Percentiles rank a stretch among this genome's conserved stretches.
phyloP scores from a whole-genome alignment of 2,113 vertebrate species.

The Urocitellus parryii region DNA sequence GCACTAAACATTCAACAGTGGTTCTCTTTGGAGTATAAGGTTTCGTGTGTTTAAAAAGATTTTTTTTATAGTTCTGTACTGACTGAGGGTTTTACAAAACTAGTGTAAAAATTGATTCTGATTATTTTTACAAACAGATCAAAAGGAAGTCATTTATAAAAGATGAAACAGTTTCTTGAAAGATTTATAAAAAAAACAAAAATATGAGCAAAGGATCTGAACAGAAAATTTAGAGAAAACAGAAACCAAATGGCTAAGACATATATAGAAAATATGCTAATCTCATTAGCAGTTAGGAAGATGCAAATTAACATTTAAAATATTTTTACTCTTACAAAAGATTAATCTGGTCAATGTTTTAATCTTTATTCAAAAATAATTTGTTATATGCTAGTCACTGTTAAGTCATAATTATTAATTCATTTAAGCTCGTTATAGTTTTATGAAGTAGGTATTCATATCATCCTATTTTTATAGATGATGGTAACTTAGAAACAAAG shows the following conservation, averaged over 20 bases:
- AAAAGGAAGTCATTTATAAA: background rate
- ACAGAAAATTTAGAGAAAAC: background rate
- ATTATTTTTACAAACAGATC: background rate
- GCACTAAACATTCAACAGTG: background rate
- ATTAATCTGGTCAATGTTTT: constrained; percentile 12
- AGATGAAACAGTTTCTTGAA: constrained; percentile 25
- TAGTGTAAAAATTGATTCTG: background rate
- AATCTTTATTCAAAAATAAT: background rate
- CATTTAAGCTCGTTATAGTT: background rate
- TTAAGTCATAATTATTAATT: constrained; percentile 10
- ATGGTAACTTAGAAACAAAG: background rate
- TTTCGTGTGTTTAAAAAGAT: constrained; percentile 1
- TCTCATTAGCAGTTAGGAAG: background rate
- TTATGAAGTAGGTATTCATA: background rate
- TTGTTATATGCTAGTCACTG: background rate
- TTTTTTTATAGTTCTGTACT: constrained; percentile 28
- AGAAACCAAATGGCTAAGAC: background rate
- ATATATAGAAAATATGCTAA: background rate
- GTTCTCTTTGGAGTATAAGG: background rate
- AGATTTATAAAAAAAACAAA: background rate
- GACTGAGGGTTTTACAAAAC: background rate
- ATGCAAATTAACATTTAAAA: background rate
- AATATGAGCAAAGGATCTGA: background rate
- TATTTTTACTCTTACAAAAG: constrained; percentile 6
- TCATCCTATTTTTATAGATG: background rate